Evolutionary conservation across 2,888 invertebrate genomes (phyloP).

Genomic region (Ichneumoninae sp.): DNA sequence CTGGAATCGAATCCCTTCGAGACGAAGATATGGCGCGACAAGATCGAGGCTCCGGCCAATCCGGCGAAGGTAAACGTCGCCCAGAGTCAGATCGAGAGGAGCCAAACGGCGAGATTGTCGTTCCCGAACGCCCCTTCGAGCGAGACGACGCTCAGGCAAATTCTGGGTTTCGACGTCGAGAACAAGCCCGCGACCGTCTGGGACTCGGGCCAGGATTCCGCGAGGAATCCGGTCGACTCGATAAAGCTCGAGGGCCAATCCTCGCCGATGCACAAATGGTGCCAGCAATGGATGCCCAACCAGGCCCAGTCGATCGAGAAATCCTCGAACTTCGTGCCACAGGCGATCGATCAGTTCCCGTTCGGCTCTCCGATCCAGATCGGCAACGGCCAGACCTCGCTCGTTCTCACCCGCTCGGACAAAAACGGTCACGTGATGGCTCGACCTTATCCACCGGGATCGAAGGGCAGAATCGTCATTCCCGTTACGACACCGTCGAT

Average conservation of each 20-base stretch:
- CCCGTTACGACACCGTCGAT: conserved; percentile 1
- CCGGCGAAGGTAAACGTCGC: background rate
- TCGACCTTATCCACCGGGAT: conserved; percentile 30
- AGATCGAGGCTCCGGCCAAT: conserved; percentile 16
- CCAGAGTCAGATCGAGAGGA: conserved; percentile 25
- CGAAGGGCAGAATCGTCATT: background rate
- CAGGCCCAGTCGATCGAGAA: conserved; percentile 41
- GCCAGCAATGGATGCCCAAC: conserved; percentile 17
- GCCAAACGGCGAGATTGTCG: background rate
- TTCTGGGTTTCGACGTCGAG: conserved; percentile 37
- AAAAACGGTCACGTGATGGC: conserved; percentile 50
- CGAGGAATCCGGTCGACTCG: conserved; percentile 9
- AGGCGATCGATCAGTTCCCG: conserved; percentile 1
- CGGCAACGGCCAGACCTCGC: conserved; percentile 29
- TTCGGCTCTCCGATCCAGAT: conserved; percentile 22
- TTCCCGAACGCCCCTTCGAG: conserved; percentile 39
- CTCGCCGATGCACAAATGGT: conserved; percentile 40
- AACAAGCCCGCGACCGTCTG: conserved; percentile 19
- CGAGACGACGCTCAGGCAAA: conserved; percentile 23
- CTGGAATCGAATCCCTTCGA: conserved; percentile 14
- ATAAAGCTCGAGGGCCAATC: background rate
- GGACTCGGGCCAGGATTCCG: conserved; percentile 22
- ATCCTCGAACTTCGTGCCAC: background rate
- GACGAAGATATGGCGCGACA: conserved; percentile 49
- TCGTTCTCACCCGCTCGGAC: conserved; percentile 30